Conservation (phyloP, 1,140 invertebrate species). For the Bradysia coprophila region DNA sequence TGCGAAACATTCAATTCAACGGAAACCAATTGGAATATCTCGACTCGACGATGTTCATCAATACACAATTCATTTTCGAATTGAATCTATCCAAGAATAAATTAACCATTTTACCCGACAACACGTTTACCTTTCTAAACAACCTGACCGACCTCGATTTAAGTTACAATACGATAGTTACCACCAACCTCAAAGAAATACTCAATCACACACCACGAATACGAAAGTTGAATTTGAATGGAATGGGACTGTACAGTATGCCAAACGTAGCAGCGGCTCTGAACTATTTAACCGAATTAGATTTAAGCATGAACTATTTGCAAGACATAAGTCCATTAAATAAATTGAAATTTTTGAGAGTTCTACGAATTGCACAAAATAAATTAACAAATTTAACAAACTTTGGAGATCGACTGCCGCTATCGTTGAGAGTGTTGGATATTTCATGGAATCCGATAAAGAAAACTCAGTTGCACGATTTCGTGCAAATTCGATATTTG, state of each 20-base stretch:
- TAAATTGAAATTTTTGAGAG: constrained; percentile 32
- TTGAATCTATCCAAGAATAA: constrained; percentile 64
- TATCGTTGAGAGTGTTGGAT: constrained; percentile 16
- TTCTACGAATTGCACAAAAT: constrained; percentile 42
- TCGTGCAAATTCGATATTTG: constrained; percentile 13
- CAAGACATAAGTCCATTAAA: constrained; percentile 27
- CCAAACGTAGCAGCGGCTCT: constrained; percentile 59
- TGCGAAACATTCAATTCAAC: constrained; percentile 56
- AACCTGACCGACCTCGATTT: constrained; percentile 61
- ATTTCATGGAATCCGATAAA: constrained; percentile 20
- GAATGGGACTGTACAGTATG: constrained; percentile 49
- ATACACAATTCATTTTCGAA: constrained; percentile 56
- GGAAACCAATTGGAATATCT: constrained; percentile 71
- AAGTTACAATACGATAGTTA: constrained; percentile 53
- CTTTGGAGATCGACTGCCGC: constrained; percentile 18
- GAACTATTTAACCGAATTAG: constrained; percentile 33
- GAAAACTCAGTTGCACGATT: constrained; percentile 17
- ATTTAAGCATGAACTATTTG: constrained; percentile 22
- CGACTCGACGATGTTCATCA: constrained; percentile 71
- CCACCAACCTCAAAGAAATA: constrained; percentile 78
- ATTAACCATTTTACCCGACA: constrained; percentile 69
- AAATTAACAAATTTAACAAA: constrained; percentile 26
- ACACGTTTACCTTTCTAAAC: constrained; percentile 66
- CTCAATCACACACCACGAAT: constrained; percentile 71
- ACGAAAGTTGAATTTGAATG: constrained; percentile 50